phyloP scores from a whole-genome alignment of 2,113 vertebrate genomes.

The Periophthalmus modestus region DNA sequence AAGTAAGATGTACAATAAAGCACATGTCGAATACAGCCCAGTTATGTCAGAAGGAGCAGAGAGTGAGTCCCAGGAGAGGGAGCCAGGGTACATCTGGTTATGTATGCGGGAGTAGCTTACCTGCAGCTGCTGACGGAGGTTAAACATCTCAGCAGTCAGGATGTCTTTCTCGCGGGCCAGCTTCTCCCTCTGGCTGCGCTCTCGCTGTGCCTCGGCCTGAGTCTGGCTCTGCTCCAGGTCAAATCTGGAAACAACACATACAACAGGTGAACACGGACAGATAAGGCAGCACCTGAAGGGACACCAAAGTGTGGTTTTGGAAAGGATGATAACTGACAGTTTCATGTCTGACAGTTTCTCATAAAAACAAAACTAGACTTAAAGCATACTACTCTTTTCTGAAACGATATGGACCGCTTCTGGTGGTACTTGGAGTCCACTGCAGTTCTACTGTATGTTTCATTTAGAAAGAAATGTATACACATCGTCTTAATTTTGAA shows the following conservation, averaged over 20 bases:
- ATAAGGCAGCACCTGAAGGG: not conserved
- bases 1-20: slow-evolving; percentile 15
- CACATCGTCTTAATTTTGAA: no score
- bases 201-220: slow-evolving; percentile 87
- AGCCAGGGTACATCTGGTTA: slow-evolving; percentile 16
- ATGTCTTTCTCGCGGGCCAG: slow-evolving; percentile 89
- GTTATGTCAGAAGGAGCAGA: slow-evolving; percentile 41
- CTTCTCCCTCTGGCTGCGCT: slow-evolving; percentile 87
- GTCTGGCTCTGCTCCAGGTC: slow-evolving; percentile 91
- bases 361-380: not conserved
- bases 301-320: not conserved
- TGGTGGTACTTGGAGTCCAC: no score
- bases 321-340: not conserved
- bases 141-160: slow-evolving; percentile 88
- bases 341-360: not conserved
- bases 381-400: no score
- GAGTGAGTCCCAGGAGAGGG: slow-evolving; percentile 21
- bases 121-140: slow-evolving; percentile 92
- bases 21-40: slow-evolving; percentile 30
- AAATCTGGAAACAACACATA: slow-evolving; percentile 78
- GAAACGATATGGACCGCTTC: no score
- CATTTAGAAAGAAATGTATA: no score
- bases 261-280: slow-evolving; percentile 5
- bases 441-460: no score
- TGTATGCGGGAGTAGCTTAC: slow-evolving; percentile 65